A percentile compares a stretch with the other conserved stretches of the same genome.
phyloP scores from a whole-genome alignment of 2,113 vertebrate genomes.

The Pagrus major region DNA sequence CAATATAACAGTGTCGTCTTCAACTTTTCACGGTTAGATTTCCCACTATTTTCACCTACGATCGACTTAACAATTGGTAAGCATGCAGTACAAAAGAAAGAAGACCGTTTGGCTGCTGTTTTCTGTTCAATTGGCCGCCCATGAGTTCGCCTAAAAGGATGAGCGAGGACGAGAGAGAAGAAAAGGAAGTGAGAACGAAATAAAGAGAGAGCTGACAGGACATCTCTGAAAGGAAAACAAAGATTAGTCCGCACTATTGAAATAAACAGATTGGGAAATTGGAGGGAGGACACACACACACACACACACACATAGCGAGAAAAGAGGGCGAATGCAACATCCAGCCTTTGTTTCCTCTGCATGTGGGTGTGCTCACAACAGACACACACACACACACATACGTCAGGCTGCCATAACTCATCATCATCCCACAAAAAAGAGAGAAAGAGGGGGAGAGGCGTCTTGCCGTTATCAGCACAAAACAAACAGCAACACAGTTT shows the following conservation, averaged over 20 bases:
- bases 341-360: conserved; percentile 64
- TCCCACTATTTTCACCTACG: conserved; percentile 6
- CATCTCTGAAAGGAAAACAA: conserved; percentile 36
- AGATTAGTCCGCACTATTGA: conserved; percentile 51
- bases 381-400: conserved; percentile 40
- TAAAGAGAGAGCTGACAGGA: conserved; percentile 37
- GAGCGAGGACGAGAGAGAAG: conserved; percentile 26
- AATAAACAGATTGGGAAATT: conserved; percentile 63
- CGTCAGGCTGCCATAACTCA: conserved; percentile 73
- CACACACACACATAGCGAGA: conserved; percentile 24
- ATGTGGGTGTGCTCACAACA: conserved; percentile 50
- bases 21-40: background rate
- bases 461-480: conserved; percentile 59
- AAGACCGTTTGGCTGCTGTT: background rate
- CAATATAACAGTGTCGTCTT: background rate
- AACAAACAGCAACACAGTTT: conserved; percentile 54
- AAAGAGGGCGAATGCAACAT: conserved; percentile 34
- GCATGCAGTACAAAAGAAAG: background rate
- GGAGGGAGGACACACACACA: conserved; percentile 46
- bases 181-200: background rate
- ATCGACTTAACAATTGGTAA: background rate
- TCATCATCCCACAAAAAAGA: conserved; percentile 56
- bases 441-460: background rate
- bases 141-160: conserved; percentile 21
- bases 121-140: conserved; percentile 4